These are phyloP conservation scores for Carassius gibelio DNA, from an alignment of 2,113 vertebrate species.

Conservation along the genomic window DNA sequence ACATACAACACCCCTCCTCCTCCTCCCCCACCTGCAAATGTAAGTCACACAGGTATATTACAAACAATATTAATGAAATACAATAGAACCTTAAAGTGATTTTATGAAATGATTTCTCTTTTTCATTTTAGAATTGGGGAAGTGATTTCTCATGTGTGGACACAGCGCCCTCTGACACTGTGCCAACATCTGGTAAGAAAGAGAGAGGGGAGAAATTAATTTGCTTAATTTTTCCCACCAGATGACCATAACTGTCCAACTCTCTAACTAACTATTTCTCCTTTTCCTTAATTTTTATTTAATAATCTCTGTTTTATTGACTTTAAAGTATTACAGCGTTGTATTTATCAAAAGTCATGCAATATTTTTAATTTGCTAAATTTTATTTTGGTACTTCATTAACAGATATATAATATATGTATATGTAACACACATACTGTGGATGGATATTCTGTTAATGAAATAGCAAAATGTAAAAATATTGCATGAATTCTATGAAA, in stretches of 20 bases:
- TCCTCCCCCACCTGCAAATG: constrained; percentile 68
- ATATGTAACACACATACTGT: too few species aligned
- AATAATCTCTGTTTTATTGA: not conserved
- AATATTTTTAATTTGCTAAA: too few species aligned
- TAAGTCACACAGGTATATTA: constrained; percentile 59
- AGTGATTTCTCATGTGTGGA: constrained; percentile 81
- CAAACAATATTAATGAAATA: not conserved
- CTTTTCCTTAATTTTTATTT: not conserved
- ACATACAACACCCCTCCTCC: constrained; percentile 69
- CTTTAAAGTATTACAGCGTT: not conserved
- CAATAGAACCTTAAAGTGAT: too few species aligned
- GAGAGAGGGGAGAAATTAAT: not conserved
- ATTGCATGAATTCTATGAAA: not conserved
- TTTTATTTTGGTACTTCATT: too few species aligned
- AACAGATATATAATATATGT: too few species aligned
- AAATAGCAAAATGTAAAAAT: not conserved
- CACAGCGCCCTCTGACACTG: constrained; percentile 68
- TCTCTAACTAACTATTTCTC: not conserved
- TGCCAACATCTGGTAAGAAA: constrained; percentile 85
- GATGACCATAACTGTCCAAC: not conserved
- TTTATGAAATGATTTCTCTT: not conserved
- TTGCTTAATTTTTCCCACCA: not conserved
- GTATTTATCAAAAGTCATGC: not conserved
- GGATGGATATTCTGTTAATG: too few species aligned
- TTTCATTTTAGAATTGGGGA: constrained; percentile 85